These are phyloP conservation scores for Epizoanthus stellaris DNA, from an alignment of 92 coral and sea anemone genomes.

Conservation along the genomic window DNA sequence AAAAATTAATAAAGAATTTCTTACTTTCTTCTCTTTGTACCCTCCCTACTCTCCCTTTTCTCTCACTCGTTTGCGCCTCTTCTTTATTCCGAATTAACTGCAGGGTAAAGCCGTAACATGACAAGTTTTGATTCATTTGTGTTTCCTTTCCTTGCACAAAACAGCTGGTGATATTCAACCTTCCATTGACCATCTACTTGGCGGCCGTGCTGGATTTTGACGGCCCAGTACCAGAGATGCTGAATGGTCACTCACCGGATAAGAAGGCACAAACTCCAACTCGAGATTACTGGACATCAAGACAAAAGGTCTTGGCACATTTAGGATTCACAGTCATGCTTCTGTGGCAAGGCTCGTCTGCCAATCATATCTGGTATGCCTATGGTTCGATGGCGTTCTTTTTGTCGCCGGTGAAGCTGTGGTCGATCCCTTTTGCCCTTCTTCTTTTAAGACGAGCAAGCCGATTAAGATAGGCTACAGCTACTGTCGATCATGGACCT, in stretches of 20 bases:
- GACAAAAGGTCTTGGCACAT: conserved; percentile 60
- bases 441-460: conserved; percentile 41
- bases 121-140: no score
- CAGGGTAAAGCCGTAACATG: no score
- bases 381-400: conserved; percentile 87
- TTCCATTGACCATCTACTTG: conserved; percentile 81
- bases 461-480: conserved; percentile 11
- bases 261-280: conserved; percentile 22
- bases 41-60: neutral
- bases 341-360: conserved; percentile 78
- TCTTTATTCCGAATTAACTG: neutral
- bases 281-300: conserved; percentile 40
- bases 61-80: neutral
- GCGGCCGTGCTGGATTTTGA: conserved; percentile 73
- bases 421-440: conserved; percentile 77
- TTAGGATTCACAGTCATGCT: conserved; percentile 58
- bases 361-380: conserved; percentile 71
- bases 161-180: conserved; percentile 81
- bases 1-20: neutral
- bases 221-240: conserved; percentile 33
- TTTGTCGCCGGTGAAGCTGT: conserved; percentile 85
- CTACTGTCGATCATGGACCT: no score
- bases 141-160: neutral
- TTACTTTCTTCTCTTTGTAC: neutral
- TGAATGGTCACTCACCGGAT: conserved; percentile 28